Evolutionary conservation across 2,797 vertebrate species (phyloP).

Genomic region (Spinibarbus caldwelli): DNA sequence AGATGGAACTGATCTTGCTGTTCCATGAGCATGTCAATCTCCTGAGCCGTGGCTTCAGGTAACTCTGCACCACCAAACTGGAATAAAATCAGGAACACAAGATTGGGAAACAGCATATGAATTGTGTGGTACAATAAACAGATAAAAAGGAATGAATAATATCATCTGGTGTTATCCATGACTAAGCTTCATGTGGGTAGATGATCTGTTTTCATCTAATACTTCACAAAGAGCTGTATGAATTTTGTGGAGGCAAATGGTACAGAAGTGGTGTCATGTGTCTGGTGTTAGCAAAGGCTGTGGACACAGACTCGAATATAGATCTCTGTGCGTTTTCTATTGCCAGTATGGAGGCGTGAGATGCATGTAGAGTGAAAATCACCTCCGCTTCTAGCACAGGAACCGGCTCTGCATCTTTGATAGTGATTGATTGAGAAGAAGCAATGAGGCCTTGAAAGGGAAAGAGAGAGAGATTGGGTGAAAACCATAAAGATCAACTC

Average conservation of each 20-base stretch:
- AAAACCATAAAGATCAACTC: neutral
- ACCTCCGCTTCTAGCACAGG: slow-evolving; percentile 75
- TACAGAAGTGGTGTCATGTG: neutral
- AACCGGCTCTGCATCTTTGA: slow-evolving; percentile 76
- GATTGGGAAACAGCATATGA: neutral
- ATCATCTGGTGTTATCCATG: slow-evolving; percentile 17
- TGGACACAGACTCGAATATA: slow-evolving; percentile 26
- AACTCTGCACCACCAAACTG: slow-evolving; percentile 77
- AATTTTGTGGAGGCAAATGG: slow-evolving; percentile 40
- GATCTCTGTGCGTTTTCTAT: slow-evolving; percentile 10
- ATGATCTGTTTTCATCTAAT: slow-evolving; percentile 17
- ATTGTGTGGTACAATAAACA: slow-evolving; percentile 1
- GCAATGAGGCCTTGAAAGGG: slow-evolving; percentile 65
- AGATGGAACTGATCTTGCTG: slow-evolving; percentile 72
- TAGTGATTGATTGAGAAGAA: slow-evolving; percentile 74
- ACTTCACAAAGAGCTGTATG: slow-evolving; percentile 9
- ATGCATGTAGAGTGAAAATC: slow-evolving; percentile 31
- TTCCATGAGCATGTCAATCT: slow-evolving; percentile 80
- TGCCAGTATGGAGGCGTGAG: slow-evolving; percentile 6
- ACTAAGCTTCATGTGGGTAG: slow-evolving; percentile 31
- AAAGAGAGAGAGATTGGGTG: slow-evolving; percentile 15
- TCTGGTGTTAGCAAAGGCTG: slow-evolving; percentile 5
- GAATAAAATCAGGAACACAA: neutral
- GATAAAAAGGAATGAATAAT: neutral
- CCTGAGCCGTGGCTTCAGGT: slow-evolving; percentile 76